Conservation (phyloP, 1,140 invertebrate genomes). For the Octopus sinensis region DNA sequence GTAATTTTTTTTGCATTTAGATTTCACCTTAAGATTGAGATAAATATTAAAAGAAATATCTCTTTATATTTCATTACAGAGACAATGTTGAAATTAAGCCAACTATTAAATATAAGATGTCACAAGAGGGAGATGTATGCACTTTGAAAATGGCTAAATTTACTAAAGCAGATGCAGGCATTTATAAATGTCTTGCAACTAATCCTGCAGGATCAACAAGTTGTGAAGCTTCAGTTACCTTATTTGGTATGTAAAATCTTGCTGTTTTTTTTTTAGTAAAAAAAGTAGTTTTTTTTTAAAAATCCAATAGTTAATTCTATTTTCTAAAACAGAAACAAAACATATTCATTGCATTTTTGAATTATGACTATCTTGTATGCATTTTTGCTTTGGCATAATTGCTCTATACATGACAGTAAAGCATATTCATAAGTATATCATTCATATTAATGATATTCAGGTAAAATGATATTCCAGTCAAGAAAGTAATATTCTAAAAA, state of each 20-base stretch:
- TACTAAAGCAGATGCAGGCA: slow-evolving; percentile 45
- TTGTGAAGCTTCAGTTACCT: slow-evolving; percentile 39
- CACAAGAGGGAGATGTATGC: slow-evolving; percentile 79
- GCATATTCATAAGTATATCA: too few relatives aligned
- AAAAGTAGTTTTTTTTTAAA: neutral
- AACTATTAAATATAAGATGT: slow-evolving; percentile 71
- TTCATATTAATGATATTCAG: too few relatives aligned
- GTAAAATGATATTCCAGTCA: too few relatives aligned
- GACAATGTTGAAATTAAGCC: slow-evolving; percentile 79
- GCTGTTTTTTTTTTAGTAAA: neutral
- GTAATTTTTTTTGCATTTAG: too few relatives aligned
- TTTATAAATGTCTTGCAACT: slow-evolving; percentile 50
- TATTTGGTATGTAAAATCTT: slow-evolving; percentile 31
- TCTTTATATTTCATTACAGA: slow-evolving; percentile 44
- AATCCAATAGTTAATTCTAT: neutral
- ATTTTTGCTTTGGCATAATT: too few relatives aligned
- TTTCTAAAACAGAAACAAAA: too few relatives aligned
- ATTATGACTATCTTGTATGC: too few relatives aligned
- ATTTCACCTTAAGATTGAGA: too few relatives aligned
- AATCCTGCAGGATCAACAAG: slow-evolving; percentile 50
- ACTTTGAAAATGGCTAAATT: slow-evolving; percentile 41
- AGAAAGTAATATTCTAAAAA: too few relatives aligned
- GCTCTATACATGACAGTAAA: too few relatives aligned
- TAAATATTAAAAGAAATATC: neutral
- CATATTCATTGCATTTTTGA: too few relatives aligned